Conservation (phyloP, 2,797 vertebrate genomes). For the Spheniscus humboldti region DNA sequence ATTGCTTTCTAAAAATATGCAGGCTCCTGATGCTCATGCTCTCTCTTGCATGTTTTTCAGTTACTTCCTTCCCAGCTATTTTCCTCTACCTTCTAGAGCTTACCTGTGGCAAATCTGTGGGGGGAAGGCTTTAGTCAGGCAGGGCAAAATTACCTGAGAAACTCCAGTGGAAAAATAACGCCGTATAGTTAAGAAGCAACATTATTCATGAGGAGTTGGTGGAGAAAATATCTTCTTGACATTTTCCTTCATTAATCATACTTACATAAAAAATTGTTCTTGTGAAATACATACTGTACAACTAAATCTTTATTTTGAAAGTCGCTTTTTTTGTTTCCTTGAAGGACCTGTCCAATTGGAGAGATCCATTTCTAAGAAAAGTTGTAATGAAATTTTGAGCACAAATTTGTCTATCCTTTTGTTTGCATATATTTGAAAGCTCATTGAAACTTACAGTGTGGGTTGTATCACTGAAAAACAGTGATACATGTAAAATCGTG, state of each 20-base stretch:
- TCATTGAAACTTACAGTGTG: not conserved
- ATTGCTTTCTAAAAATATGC: not conserved
- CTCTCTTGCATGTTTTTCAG: not conserved
- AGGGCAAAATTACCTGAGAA: not conserved
- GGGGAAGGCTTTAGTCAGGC: not conserved
- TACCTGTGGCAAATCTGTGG: not conserved
- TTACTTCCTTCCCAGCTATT: not conserved
- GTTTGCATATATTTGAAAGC: not conserved
- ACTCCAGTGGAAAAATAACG: not conserved
- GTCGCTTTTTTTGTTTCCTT: not conserved
- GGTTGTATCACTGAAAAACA: not conserved
- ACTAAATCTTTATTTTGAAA: not conserved
- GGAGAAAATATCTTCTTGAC: not conserved
- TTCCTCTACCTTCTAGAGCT: not conserved
- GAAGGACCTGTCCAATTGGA: not conserved
- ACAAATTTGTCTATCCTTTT: not conserved
- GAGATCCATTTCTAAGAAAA: not conserved
- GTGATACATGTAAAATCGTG: not conserved
- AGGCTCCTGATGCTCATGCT: not conserved
- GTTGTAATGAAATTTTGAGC: not conserved
- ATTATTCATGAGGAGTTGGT: not conserved
- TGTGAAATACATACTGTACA: not conserved
- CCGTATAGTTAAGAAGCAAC: not conserved
- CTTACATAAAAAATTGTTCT: not conserved
- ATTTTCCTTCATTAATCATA: not conserved